Percentiles rank a stretch among this genome's conserved stretches.
phyloP scores from a whole-genome alignment of 2,888 invertebrate genomes.

The Ochropleura leucogaster region DNA sequence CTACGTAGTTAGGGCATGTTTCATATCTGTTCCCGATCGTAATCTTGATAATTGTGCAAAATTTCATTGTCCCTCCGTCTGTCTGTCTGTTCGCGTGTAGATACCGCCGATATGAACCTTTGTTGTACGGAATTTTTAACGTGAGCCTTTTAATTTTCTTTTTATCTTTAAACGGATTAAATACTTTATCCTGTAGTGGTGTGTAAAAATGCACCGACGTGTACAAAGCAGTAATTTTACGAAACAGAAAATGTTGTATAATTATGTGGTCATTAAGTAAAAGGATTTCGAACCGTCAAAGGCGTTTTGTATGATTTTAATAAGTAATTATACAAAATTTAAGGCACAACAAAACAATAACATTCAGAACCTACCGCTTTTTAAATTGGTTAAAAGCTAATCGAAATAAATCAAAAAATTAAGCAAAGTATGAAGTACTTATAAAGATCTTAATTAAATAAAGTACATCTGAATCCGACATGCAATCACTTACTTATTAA shows the following conservation, averaged over 20 bases:
- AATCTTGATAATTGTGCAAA: conserved; percentile 87
- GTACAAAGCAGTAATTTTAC: conserved; percentile 21
- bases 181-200: conserved; percentile 35
- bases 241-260: background rate
- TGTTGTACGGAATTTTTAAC: conserved; percentile 57
- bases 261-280: background rate
- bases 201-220: conserved; percentile 47
- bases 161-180: conserved; percentile 59
- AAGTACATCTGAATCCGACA: conserved; percentile 9
- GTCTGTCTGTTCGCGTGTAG: conserved; percentile 75
- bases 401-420: background rate
- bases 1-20: conserved; percentile 69
- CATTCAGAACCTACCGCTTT: background rate
- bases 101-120: conserved; percentile 65
- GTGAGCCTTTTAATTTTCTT: conserved; percentile 57
- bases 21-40: conserved; percentile 80
- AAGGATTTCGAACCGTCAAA: background rate
- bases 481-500: background rate
- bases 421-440: background rate
- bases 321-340: background rate
- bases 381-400: background rate
- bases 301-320: too few species aligned
- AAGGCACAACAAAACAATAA: background rate
- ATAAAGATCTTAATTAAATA: conserved; percentile 29
- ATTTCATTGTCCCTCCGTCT: conserved; percentile 81